phyloP scores from a whole-genome alignment of 2,113 vertebrate genomes.

The Vimba vimba region DNA sequence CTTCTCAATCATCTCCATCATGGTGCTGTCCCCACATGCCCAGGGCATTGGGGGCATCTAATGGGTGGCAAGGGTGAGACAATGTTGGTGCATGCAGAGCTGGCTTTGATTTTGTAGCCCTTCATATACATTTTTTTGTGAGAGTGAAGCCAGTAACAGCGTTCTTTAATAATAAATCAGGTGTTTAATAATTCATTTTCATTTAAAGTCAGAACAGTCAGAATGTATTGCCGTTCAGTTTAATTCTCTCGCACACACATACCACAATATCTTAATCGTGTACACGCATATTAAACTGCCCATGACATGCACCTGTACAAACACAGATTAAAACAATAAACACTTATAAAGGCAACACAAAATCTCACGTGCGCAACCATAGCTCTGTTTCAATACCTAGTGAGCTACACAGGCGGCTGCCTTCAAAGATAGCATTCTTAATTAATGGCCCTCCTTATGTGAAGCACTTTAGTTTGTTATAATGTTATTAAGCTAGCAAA shows the following conservation, averaged over 20 bases:
- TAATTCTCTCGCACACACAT: neutral
- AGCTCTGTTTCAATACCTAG: slow-evolving; percentile 19
- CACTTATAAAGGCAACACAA: slow-evolving; percentile 11
- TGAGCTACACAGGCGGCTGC: neutral
- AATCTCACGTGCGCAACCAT: neutral
- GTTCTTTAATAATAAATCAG: neutral
- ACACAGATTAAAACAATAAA: slow-evolving; percentile 39
- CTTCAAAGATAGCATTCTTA: neutral
- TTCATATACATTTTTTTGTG: neutral
- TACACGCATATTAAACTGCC: neutral
- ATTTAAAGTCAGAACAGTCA: neutral
- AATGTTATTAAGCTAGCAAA: neutral
- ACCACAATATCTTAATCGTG: neutral
- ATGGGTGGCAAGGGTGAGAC: slow-evolving; percentile 47
- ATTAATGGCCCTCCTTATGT: neutral
- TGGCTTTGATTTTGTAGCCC: slow-evolving; percentile 11
- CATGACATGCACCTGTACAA: neutral
- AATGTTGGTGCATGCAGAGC: slow-evolving; percentile 40
- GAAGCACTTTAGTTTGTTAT: neutral
- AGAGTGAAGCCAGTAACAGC: neutral
- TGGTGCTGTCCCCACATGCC: slow-evolving; percentile 92
- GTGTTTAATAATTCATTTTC: neutral
- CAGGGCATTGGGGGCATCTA: slow-evolving; percentile 89
- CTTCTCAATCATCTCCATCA: slow-evolving; percentile 98
- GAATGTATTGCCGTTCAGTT: slow-evolving; percentile 11